Base-by-base conservation (phyloP, 2,113 vertebrate species). In the Pycnonotus jocosus region DNA sequence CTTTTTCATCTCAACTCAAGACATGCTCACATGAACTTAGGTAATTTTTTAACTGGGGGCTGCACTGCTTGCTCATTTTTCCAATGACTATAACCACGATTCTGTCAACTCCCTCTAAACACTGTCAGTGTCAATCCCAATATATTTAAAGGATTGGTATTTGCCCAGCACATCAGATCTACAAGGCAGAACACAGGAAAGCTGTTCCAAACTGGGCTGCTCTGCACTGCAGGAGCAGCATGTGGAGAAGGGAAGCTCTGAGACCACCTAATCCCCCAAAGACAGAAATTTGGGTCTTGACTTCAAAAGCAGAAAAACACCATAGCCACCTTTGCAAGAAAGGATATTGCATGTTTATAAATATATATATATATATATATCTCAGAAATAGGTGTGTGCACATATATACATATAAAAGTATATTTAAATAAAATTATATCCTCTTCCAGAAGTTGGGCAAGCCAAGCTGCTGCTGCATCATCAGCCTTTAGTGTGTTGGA, bases 31-130 rank as follows among this genome's bases (percentile, higher is more conserved):
- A 4, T 86, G 81, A 98, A 96, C 77, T 86, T 58, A 91, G 80
- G 92, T 96, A 94, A 95, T 88, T 90, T 89, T 78, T 79, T 96
- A 97, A 95, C 81, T 84, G 72, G 95, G 95, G 94, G 82, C 93
- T 97, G 83, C 71, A 92, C 47, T 94, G 95, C 88, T 97, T 81
- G 86, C 93, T 97, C 92, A 92, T 94, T 97, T 98, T 98, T 97
- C 86, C 97, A 96, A 92, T 78, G 81, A 92, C 96, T 92, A 28
- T 89, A 85, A 97, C 97, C 98, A 98, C 88, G 82, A 98, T 92
- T 97, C 92, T 92, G 81, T 97, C 97, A 97, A 86, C 98, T 98
- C 98, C 96, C 96, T 95, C 93, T 94, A 92, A 97, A 93, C 61
- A 42, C 24, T n/a, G 69, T 69, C 96, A 96, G 88, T 37, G 58